Evolutionary conservation across 2,113 vertebrate species (phyloP).

Genomic region (Elachura formosa): DNA sequence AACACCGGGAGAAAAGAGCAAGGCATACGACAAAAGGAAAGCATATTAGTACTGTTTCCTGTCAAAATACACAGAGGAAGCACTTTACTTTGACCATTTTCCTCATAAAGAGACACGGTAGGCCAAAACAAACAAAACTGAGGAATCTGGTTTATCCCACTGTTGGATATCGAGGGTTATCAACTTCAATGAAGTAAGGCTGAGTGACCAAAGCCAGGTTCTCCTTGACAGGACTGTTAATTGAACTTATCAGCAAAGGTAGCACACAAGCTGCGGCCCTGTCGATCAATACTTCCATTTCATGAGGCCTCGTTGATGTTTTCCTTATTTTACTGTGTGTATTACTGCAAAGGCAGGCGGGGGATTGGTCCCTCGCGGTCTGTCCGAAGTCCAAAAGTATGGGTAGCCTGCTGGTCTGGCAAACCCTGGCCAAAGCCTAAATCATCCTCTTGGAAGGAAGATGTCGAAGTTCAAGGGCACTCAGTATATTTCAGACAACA

Average conservation of each 20-base stretch:
- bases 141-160: conserved; percentile 77
- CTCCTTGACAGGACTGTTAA: conserved; percentile 38
- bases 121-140: conserved; percentile 78
- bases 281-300: neutral
- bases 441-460: conserved; percentile 36
- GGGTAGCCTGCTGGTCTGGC: conserved; percentile 33
- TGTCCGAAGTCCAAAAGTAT: conserved; percentile 17
- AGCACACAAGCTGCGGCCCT: neutral
- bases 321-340: neutral
- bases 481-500: conserved; percentile 52
- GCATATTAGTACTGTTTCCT: conserved; percentile 80
- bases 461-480: conserved; percentile 46
- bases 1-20: conserved; percentile 72
- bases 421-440: conserved; percentile 9
- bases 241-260: conserved; percentile 1
- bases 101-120: conserved; percentile 76
- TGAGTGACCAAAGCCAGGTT: conserved; percentile 58
- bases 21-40: conserved; percentile 78
- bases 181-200: conserved; percentile 57
- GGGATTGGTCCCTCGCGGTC: neutral
- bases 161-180: conserved; percentile 65
- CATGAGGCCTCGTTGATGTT: neutral
- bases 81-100: conserved; percentile 80
- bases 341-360: neutral
- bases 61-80: conserved; percentile 84